Evolutionary conservation across 2,113 vertebrate species (phyloP), one percentile per base, ranked within the genome.

Genomic region (Tachysurus fulvidraco): DNA sequence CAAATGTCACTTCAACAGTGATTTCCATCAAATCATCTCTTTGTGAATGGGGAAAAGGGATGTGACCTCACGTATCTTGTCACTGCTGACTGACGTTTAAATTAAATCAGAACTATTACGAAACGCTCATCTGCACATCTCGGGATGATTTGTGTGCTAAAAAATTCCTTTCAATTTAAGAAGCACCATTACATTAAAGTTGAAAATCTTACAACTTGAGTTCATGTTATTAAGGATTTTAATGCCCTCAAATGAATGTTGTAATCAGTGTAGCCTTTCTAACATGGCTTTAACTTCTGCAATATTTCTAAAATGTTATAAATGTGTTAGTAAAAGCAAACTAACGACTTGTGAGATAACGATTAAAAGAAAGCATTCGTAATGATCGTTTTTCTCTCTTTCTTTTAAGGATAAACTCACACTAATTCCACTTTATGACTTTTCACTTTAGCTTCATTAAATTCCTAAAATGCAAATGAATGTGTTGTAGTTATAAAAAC

Each of bases 1-100:
- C 81, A 95, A 96, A 95, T 96, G 95, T 95, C 95, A 96, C 93
- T 93, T 95, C 95, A 94, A 88, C 92, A 93, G 77, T 89, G 90
- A 95, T 95, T 95, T 94, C 85, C 93, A 91, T 96, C 95, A 96
- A 94, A 57, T 87, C 88, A 87, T 93, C 89, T 86, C 50, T 83
- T 44, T 17, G 84, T 92, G 88, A 93, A 86, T 91, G 91, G 91
- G 83, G 87, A 90, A 91, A 83, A 84, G 13, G 85, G 88, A 69
- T 87, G 86, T 90, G 89, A 86, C 85, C 84, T 76, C 73, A 92
- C 80, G 67, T 84, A 88, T 85, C 64, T 46, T 62, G 46, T 87
- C 76, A 86, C 87, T 62, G 23, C 55, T 60, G 69, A 57, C 88
- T 50, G 46, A 81, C 76, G 74, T 86, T 80, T 8, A 81, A 74